Evolutionary conservation across 2,797 vertebrate genomes (phyloP).

Genomic region (Ctenosaura bakeri): DNA sequence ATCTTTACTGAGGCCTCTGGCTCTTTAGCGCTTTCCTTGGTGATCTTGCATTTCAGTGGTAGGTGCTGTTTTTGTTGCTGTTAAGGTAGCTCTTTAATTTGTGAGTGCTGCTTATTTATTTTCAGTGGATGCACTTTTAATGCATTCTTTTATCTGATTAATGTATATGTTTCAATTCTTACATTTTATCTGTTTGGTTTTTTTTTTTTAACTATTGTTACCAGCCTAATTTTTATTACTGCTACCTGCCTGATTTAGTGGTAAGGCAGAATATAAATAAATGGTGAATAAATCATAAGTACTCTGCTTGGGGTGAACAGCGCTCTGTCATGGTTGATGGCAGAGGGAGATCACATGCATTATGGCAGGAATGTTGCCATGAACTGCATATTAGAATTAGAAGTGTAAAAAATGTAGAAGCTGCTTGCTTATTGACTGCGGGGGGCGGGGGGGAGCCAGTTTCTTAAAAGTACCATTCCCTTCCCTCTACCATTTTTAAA

Average conservation of each 20-base stretch:
- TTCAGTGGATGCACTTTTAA: neutral
- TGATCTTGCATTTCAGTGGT: neutral
- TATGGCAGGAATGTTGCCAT: neutral
- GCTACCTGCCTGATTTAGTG: neutral
- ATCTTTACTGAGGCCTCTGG: neutral
- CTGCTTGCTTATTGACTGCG: neutral
- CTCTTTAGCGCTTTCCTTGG: neutral
- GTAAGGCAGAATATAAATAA: neutral
- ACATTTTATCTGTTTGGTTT: neutral
- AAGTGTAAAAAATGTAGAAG: neutral
- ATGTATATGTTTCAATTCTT: neutral
- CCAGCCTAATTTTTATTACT: neutral
- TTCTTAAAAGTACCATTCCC: neutral
- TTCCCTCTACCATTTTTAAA: neutral
- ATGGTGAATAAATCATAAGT: neutral
- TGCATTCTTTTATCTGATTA: neutral
- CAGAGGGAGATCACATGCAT: neutral
- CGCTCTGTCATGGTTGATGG: no score
- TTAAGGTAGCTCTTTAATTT: neutral
- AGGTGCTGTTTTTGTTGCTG: neutral
- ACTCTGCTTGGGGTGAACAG: neutral
- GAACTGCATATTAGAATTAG: neutral
- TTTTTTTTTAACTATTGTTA: neutral
- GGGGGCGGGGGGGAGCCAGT: no score
- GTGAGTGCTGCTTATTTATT: neutral